Conservation (phyloP, 2,888 invertebrate genomes). For the Melitaea athalia region DNA sequence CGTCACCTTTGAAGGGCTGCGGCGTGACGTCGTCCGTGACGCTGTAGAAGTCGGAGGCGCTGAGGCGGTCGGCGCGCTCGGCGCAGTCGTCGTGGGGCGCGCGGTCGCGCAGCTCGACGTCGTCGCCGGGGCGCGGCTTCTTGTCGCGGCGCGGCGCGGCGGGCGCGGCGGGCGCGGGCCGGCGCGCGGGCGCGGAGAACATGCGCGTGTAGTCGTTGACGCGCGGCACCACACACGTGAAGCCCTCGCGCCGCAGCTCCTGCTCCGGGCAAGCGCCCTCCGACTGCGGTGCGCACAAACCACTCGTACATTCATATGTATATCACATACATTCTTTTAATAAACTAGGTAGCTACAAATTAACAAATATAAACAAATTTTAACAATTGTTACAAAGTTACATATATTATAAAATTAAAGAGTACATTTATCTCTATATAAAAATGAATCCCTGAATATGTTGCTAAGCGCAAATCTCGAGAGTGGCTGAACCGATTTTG, state of each 20-base stretch:
- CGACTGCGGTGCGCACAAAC: conserved; percentile 36
- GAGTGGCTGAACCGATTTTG: no score
- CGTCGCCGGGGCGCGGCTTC: conserved; percentile 64
- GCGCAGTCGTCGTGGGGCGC: conserved; percentile 47
- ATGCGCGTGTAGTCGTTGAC: conserved; percentile 79
- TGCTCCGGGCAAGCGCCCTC: conserved; percentile 64
- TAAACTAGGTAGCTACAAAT: no score
- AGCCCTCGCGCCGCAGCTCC: conserved; percentile 63
- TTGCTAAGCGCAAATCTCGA: no score
- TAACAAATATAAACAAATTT: no score
- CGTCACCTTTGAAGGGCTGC: conserved; percentile 76
- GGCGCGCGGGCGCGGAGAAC: conserved; percentile 74
- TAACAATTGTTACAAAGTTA: no score
- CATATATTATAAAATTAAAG: no score
- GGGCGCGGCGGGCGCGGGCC: conserved; percentile 66
- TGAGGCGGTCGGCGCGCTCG: conserved; percentile 58
- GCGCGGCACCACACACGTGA: conserved; percentile 84
- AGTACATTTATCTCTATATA: no score
- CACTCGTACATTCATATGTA: no score
- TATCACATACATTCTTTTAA: neutral
- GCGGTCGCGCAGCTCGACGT: conserved; percentile 61
- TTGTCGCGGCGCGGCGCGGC: conserved; percentile 74
- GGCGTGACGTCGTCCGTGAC: conserved; percentile 77
- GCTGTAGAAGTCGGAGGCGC: conserved; percentile 77
- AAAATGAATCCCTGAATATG: no score